Conservation (phyloP, 2,888 invertebrate species). For the Mimachlamys varia region DNA sequence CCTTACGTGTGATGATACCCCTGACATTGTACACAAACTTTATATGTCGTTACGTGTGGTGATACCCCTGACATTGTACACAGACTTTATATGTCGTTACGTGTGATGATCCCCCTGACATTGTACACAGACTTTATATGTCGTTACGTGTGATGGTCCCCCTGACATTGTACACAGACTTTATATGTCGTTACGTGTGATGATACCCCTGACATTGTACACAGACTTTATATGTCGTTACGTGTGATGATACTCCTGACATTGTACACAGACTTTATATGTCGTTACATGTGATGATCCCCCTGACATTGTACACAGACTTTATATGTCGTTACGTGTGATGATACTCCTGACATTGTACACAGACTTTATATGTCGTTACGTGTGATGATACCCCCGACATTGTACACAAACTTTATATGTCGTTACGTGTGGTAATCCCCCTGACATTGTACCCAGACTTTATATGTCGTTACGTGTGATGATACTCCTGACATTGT, state of each 20-base stretch:
- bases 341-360: background rate
- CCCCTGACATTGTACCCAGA: background rate
- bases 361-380: too few relatives aligned
- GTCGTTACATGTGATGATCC: background rate
- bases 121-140: too few relatives aligned
- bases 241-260: background rate
- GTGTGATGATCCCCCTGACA: background rate
- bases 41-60: too few relatives aligned
- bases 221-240: too few relatives aligned
- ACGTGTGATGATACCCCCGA: background rate
- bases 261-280: too few relatives aligned
- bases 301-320: background rate
- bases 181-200: too few relatives aligned
- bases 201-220: background rate
- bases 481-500: background rate
- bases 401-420: too few relatives aligned
- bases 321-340: too few relatives aligned
- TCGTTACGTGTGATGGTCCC: background rate
- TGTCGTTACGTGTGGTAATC: background rate
- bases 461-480: too few relatives aligned
- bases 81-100: too few relatives aligned
- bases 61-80: background rate
- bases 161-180: too few relatives aligned
- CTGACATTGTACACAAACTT: too few relatives aligned
- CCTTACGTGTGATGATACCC: background rate